These are phyloP conservation scores for Rotaria sp. DNA, from an alignment of 2,888 invertebrate genomes.

Conservation along the genomic window DNA sequence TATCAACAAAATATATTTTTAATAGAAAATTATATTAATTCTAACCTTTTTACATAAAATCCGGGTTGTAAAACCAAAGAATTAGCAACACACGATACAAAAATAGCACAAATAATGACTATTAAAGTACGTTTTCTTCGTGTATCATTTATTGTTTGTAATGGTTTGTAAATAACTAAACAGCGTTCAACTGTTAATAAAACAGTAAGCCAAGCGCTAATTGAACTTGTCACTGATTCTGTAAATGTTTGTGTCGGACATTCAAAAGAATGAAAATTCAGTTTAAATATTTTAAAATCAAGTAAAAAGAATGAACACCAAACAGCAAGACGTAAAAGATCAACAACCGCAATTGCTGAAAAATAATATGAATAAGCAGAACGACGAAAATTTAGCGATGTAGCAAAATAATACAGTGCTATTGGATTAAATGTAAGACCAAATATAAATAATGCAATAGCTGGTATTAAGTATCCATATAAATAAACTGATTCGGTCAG, in stretches of 20 bases:
- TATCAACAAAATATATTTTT: too few species aligned
- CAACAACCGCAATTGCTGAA: neutral
- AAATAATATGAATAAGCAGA: neutral
- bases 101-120: neutral
- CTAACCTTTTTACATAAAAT: neutral
- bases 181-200: neutral
- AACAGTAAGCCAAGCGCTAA: neutral
- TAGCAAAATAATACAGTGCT: neutral
- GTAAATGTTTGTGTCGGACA: neutral
- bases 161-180: conserved; percentile 5
- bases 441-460: neutral
- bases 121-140: neutral
- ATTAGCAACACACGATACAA: neutral
- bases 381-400: neutral
- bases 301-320: neutral
- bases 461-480: neutral
- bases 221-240: neutral
- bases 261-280: neutral
- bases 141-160: neutral
- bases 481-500: neutral
- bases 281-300: neutral
- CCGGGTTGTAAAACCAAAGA: neutral
- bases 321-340: neutral
- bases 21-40: neutral
- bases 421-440: neutral